Base-by-base conservation (phyloP, 2,113 vertebrate genomes). In the Australoheros scitulus region DNA sequence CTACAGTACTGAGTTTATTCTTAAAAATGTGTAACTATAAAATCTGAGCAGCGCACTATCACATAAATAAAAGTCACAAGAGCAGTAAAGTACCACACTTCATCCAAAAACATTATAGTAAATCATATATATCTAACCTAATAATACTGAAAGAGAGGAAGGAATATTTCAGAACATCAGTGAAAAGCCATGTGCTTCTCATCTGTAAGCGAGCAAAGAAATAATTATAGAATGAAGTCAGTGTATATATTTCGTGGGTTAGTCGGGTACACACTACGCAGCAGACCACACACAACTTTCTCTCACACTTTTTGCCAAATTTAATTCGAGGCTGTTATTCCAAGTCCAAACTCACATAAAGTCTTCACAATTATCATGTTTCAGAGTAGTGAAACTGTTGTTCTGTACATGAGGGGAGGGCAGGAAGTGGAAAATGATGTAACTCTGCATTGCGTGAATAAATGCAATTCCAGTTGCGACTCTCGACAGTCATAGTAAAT, bases 171-270 rank as follows among this genome's bases (percentile, higher is more conserved):
- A n/a, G 80, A 65, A 75, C 81, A 86, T 91, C 70, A 68, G 24
- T 83, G 79, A 70, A 87, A 82, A 64, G 15, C 55, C 88, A 92
- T 56, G 52, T 90, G 86, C 68, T 84, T 89, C 77, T 87, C 86
- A 88, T 92, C 78, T 91, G 76, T 76, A 79, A 87, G 36, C 52
- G 83, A 65, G 61, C 68, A 68, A 5, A 84, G 65, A 74, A 79
- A 85, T 82, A 57, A 86, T 83, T 64, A 55, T 34, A 56, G 60
- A 84, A 70, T 75, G 24, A 83, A 81, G 77, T 78, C 78, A 68
- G 60, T 82, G 81, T 79, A 61, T 87, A 84, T 60, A 60, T 80
- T 86, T n/a, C 55, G 81, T 38, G 82, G 78, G 72, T 85, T 36
- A 60, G 68, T 82, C 50, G 22, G 22, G 78, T 61, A 80, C 79